These are phyloP conservation scores for Amphiura filiformis DNA, from an alignment of 35 echinoderm and acorn worm genomes.

Conservation along the genomic window DNA sequence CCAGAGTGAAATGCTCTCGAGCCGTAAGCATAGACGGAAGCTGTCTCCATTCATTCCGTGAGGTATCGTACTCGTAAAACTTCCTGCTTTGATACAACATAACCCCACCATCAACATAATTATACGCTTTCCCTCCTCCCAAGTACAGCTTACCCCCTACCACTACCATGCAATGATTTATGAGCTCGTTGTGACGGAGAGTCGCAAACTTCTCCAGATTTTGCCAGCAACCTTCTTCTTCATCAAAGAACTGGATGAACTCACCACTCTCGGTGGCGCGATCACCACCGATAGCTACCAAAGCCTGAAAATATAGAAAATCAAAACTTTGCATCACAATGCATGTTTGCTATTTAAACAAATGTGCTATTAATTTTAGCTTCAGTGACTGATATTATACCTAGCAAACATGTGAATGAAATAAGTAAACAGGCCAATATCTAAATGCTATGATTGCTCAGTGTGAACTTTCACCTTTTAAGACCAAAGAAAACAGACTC, in stretches of 20 bases:
- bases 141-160: not conserved
- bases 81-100: not conserved
- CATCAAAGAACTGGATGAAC: slow-evolving; percentile 3
- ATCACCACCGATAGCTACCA: not conserved
- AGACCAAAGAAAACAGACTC: no score
- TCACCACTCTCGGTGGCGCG: not conserved
- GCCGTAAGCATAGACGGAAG: not conserved
- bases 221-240: slow-evolving; percentile 5
- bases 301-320: not conserved
- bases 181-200: not conserved
- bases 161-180: not conserved
- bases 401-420: not conserved
- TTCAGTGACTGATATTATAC: not conserved
- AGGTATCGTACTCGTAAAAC: not conserved
- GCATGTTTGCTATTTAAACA: not conserved
- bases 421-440: no score
- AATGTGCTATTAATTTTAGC: no score
- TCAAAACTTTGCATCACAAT: not conserved
- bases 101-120: not conserved
- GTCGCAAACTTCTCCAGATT: not conserved
- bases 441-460: no score
- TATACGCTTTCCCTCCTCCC: not conserved
- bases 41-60: not conserved
- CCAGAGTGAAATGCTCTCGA: not conserved
- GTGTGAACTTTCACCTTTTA: no score